phyloP scores from a whole-genome alignment of 2,888 invertebrate genomes.

The Ochropleura plecta region DNA sequence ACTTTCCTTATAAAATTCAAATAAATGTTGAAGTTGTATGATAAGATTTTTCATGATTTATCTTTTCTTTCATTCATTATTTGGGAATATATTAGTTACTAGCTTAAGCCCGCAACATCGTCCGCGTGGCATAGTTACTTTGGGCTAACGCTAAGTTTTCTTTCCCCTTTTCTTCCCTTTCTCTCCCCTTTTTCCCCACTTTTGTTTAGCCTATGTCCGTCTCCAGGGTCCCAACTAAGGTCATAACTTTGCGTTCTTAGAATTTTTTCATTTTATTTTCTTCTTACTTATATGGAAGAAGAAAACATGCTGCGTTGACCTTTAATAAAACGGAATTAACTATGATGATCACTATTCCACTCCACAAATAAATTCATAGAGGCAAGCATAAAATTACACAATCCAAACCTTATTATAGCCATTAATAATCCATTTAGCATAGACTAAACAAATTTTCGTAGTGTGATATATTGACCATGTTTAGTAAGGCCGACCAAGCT shows the following conservation, averaged over 20 bases:
- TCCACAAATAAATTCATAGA: neutral
- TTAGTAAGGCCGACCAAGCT: neutral
- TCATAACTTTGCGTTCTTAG: neutral
- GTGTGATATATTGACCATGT: neutral
- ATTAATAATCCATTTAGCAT: neutral
- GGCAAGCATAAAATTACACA: neutral
- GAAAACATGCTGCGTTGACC: too few relatives aligned
- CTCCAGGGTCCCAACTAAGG: too few relatives aligned
- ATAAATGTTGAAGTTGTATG: neutral
- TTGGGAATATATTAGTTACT: neutral
- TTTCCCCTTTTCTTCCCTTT: too few relatives aligned
- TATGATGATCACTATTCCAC: neutral
- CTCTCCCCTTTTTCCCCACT: too few relatives aligned
- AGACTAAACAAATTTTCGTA: neutral
- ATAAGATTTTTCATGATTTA: neutral
- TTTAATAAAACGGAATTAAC: neutral
- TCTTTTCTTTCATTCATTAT: neutral
- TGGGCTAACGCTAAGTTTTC: too few relatives aligned
- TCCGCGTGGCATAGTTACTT: too few relatives aligned
- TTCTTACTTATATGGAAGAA: neutral
- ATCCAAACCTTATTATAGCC: neutral
- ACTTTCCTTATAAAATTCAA: neutral
- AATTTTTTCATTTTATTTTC: neutral
- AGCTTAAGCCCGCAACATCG: too few relatives aligned
- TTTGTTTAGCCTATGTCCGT: too few relatives aligned